Base-by-base conservation (phyloP, 2,888 invertebrate genomes). In the Steinernema carpocapsae region DNA sequence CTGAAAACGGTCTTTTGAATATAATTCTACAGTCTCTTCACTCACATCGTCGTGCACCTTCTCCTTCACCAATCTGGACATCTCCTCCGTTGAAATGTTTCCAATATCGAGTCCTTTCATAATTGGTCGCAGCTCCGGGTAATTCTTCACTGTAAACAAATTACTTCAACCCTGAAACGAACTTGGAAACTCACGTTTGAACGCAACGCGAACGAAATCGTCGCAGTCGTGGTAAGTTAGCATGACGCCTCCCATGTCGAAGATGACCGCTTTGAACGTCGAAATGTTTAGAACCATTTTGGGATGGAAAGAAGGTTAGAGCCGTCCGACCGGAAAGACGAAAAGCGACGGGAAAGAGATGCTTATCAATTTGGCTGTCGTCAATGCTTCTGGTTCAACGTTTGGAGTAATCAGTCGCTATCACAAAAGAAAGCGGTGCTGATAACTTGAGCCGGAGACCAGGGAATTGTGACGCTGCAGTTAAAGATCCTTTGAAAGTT, bases 181-280 rank as follows among this genome's bases (percentile, higher is more conserved):
- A 12, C 48, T 22, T 72, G n/a, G 3, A n/a, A 74, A 51, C 72
- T 46, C 19, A 74, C 74, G 17, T 29, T 71, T 52, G 17, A 17
- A 22, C 29, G 70, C 22, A n/a, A 74, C 42, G 19, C 52, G 45
- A 17, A 74, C 22, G 24, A 46, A 45, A 4, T 42, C 42, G 12
- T 51, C 51, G 42, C 73, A 74, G 72, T 74, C 29, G 24, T 72
- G 74, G 37, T 74, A 74, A 7, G 45, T 24, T 14, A 74, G 26
- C 59, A 75, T 26, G 22, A 74, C 75, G 26, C 70, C 73, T 45
- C 74, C 74, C 72, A 74, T 51, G 42, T 74, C 74, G 52, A 74
- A 74, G 51, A 74, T 72, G 22, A 74, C 74, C 12, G 73, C 73
- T 22, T 72, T 72, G 26, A 72, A 48, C 17, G 48, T 19, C 7